Base-by-base conservation (phyloP, 2,888 invertebrate species). In the Cremastinae sp. region DNA sequence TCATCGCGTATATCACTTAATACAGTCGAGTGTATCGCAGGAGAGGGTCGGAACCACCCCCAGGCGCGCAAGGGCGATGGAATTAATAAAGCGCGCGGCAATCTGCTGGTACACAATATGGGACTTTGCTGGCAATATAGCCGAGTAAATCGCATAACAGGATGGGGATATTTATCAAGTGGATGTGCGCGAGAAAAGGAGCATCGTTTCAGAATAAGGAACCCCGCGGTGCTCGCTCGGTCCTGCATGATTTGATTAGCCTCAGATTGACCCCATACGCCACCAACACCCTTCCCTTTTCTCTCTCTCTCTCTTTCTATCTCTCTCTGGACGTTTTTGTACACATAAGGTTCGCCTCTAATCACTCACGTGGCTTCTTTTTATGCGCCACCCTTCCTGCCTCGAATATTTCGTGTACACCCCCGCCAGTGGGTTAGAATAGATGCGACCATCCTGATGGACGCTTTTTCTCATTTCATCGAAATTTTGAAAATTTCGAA, bases 241-340 rank as follows among this genome's bases (percentile, higher is more conserved):
- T 82, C 85, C 85, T 85, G 86, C 86, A 89, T 90, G 87, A 89
- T 90, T 90, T 88, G 89, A 89, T 89, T 90, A 89, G 89, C 89
- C 89, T 89, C 89, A 90, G 89, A 89, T 89, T 90, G 89, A 89
- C 89, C 89, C 89, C 86, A 84, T 83, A 81, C 79, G 82, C 80
- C 78, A 77, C 61, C 73, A 28, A 28, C 28, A 28, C 28, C 28
- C 28, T 28, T 28, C 28, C 28, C 2, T 28, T 28, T 28, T 28
- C 28, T 5, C 28, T 28, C 28, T 28, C 28, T 28, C 28, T 28
- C 28, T 28, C 28, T 2, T 5, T 28, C 28, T 28, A 78, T 66
- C 78, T 78, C 79, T 77, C 76, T 76, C 78, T 62, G 64, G 62
- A 75, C 75, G 28, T 28, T 28, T 28, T 28, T 28, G 28, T 28